phyloP scores from a whole-genome alignment of 2,888 invertebrate species.

The Steinernema carpocapsae region DNA sequence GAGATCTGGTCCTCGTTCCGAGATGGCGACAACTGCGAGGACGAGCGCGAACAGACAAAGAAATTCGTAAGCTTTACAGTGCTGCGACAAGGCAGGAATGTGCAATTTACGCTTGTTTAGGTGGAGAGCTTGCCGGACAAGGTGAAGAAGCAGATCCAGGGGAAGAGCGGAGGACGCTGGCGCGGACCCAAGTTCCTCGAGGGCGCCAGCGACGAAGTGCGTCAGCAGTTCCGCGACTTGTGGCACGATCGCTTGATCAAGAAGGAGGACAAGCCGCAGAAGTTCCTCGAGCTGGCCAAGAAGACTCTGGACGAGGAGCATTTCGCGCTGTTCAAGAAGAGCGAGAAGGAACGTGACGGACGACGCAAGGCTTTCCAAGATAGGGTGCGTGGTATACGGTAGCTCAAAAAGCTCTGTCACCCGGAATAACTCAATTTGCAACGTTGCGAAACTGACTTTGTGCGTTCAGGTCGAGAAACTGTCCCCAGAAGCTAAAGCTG shows the following conservation, averaged over 20 bases:
- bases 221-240: constrained; percentile 51
- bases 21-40: constrained; percentile 57
- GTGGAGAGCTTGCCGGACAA: constrained; percentile 33
- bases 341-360: constrained; percentile 24
- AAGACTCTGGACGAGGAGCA: constrained; percentile 40
- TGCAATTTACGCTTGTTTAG: not conserved
- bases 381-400: not conserved
- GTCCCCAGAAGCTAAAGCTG: constrained; percentile 50
- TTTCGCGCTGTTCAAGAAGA: constrained; percentile 25
- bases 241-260: constrained; percentile 51
- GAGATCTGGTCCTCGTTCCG: constrained; percentile 57
- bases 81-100: not conserved
- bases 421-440: too few species aligned
- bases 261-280: constrained; percentile 49
- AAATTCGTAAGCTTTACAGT: constrained; percentile 46
- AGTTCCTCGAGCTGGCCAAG: constrained; percentile 53
- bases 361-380: constrained; percentile 12
- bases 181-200: constrained; percentile 39
- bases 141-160: constrained; percentile 36
- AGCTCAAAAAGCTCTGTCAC: too few species aligned
- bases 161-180: constrained; percentile 20
- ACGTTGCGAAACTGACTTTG: too few species aligned
- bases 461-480: constrained; percentile 46
- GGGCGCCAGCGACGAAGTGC: constrained; percentile 38
- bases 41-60: constrained; percentile 52